A percentile compares a stretch with the other conserved stretches of the same genome.
Evolutionary conservation across 2,888 invertebrate species (phyloP).

Genomic region (Dasypogon diadema): DNA sequence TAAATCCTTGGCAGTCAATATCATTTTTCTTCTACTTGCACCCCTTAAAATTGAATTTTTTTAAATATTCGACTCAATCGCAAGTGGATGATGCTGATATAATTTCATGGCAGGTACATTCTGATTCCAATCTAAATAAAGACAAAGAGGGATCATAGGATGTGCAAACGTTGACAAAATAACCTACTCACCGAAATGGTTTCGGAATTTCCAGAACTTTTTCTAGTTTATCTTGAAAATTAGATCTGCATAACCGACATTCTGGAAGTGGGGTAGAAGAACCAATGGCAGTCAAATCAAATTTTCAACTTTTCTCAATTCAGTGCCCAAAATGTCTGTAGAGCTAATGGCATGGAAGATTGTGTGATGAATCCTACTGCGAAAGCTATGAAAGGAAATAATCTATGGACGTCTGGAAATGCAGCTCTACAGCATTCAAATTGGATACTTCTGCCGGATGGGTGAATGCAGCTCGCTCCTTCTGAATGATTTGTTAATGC

Average conservation of each 20-base stretch:
- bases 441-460: conserved; percentile 20
- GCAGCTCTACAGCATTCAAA: conserved; percentile 15
- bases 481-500: conserved; percentile 48
- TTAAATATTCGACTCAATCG: background rate
- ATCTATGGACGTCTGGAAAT: conserved; percentile 34
- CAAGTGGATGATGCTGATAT: background rate
- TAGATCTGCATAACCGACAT: conserved; percentile 28
- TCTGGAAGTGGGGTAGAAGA: background rate
- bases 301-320: conserved; percentile 50
- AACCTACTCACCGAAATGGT: background rate
- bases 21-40: background rate
- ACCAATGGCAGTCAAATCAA: conserved; percentile 44
- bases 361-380: conserved; percentile 43
- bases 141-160: conserved; percentile 20
- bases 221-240: conserved; percentile 37
- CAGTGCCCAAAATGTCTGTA: conserved; percentile 26
- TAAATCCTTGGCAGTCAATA: conserved; percentile 16
- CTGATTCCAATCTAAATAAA: background rate
- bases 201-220: background rate
- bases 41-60: conserved; percentile 18
- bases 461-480: background rate
- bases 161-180: background rate
- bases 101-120: background rate
- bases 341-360: conserved; percentile 48
- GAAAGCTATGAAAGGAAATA: background rate